phyloP scores from a whole-genome alignment of 2,888 invertebrate genomes.

The Ferrisia virgata region DNA sequence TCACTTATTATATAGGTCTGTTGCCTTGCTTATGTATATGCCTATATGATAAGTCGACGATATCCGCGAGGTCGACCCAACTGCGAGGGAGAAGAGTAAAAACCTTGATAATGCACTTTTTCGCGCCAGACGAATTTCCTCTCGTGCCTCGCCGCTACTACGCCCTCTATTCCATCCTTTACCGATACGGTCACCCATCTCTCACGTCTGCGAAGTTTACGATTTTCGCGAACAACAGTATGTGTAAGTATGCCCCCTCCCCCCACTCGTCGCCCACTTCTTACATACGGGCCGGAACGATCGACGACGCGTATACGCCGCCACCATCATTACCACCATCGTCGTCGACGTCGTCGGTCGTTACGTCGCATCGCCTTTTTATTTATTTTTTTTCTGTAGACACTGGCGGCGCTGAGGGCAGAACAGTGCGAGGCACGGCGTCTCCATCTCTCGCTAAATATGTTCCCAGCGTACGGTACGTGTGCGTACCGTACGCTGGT shows the following conservation, averaged over 20 bases:
- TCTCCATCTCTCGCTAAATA: too few relatives aligned
- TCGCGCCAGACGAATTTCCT: background rate
- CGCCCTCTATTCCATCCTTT: too few relatives aligned
- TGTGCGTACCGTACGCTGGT: too few relatives aligned
- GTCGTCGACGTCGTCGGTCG: too few relatives aligned
- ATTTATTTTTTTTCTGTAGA: too few relatives aligned
- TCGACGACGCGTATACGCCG: background rate
- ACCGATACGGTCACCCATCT: background rate
- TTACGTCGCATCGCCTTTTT: background rate
- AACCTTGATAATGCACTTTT: constrained; percentile 2
- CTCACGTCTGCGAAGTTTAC: constrained; percentile 10
- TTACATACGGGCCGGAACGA: background rate
- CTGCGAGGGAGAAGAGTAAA: background rate
- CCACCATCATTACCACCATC: background rate
- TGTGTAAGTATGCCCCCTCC: too few relatives aligned
- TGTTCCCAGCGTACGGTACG: background rate
- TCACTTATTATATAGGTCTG: too few relatives aligned
- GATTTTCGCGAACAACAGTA: background rate
- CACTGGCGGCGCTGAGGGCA: too few relatives aligned
- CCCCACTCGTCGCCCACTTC: background rate
- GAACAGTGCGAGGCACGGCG: background rate
- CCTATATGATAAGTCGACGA: too few relatives aligned
- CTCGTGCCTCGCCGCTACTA: background rate
- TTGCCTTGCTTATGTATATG: too few relatives aligned
- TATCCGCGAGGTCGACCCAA: background rate